phyloP scores from a whole-genome alignment of 2,797 vertebrate genomes.

The Leptoclinus maculatus region DNA sequence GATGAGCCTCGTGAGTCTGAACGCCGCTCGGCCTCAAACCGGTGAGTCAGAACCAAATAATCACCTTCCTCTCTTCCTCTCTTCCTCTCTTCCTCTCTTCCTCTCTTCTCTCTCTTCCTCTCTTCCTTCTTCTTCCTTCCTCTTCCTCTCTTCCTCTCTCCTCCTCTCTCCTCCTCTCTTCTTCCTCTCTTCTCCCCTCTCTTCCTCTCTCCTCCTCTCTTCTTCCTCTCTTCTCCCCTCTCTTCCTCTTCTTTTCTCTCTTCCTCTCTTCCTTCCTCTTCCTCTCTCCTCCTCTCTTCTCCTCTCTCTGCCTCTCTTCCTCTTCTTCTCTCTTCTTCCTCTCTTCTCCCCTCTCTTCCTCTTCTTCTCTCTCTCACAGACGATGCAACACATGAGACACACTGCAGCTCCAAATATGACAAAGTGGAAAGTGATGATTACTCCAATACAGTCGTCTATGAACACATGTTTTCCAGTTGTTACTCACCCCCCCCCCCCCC shows the following conservation, averaged over 20 bases:
- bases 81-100: no score
- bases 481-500: no score
- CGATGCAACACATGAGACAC: background rate
- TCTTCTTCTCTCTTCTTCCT: no score
- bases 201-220: no score
- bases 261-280: background rate
- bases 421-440: slow-evolving; percentile 36
- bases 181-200: background rate
- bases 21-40: slow-evolving; percentile 69
- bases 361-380: background rate
- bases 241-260: background rate
- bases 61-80: background rate
- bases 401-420: slow-evolving; percentile 11
- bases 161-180: no score
- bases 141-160: no score
- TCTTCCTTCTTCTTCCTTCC: background rate
- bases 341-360: background rate
- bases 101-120: background rate
- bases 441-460: slow-evolving; percentile 11
- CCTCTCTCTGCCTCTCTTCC: no score
- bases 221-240: no score
- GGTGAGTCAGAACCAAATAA: slow-evolving; percentile 66
- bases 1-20: slow-evolving; percentile 85
- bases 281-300: background rate
- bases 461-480: slow-evolving; percentile 12